A percentile compares a stretch with the other conserved stretches of the same genome.
Conservation (phyloP, 1,140 invertebrate species). For the Armadillidium nasatum region DNA sequence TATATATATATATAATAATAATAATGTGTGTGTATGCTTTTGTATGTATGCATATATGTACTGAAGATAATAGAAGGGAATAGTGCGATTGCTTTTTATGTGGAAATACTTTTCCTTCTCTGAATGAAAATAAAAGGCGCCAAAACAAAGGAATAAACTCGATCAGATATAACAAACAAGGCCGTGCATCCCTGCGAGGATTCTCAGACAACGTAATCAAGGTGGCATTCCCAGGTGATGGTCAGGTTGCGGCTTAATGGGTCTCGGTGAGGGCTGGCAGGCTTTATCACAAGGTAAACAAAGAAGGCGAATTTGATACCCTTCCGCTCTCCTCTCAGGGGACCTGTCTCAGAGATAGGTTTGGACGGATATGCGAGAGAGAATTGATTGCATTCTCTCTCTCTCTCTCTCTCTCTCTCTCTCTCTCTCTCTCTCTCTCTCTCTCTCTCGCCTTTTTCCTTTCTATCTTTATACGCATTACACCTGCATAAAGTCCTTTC, state of each 20-base stretch:
- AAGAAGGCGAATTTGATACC: not conserved
- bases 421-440: too few relatives aligned
- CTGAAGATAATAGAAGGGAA: too few relatives aligned
- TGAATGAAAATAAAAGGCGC: not conserved
- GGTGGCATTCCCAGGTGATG: constrained; percentile 10
- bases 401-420: too few relatives aligned
- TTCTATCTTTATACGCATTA: too few relatives aligned
- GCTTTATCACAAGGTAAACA: constrained; percentile 7
- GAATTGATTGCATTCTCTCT: too few relatives aligned
- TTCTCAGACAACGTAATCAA: not conserved
- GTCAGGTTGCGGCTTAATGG: constrained; percentile 6
- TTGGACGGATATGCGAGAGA: too few relatives aligned
- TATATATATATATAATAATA: too few relatives aligned
- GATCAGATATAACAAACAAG: constrained; percentile 3
- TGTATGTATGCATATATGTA: too few relatives aligned
- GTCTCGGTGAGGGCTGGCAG: not conserved
- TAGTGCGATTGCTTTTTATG: too few relatives aligned
- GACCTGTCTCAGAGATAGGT: not conserved
- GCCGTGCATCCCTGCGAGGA: not conserved
- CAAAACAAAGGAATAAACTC: not conserved
- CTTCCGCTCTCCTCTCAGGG: not conserved
- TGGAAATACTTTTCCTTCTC: not conserved
- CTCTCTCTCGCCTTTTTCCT: too few relatives aligned
- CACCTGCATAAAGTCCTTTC: too few relatives aligned
- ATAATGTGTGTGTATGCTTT: too few relatives aligned